Evolutionary conservation across 2,888 invertebrate genomes (phyloP).

Genomic region (Meganola albula): DNA sequence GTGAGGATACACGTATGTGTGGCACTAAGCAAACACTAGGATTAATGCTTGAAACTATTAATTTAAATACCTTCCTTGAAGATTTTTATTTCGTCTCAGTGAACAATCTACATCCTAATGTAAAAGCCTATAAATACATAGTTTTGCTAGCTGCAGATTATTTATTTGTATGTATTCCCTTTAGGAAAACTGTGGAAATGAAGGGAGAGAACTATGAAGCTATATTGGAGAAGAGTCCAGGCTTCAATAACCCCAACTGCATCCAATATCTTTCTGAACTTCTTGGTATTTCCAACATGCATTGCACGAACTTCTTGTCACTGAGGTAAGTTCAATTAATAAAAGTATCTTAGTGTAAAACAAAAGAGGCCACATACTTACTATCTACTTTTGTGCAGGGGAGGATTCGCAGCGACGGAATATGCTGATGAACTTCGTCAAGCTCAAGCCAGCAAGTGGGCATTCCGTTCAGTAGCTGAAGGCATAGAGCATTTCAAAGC

Average conservation of each 20-base stretch:
- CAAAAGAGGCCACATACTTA: not conserved
- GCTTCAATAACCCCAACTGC: slow-evolving; percentile 94
- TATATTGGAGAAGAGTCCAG: slow-evolving; percentile 88
- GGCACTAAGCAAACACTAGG: slow-evolving; percentile 55
- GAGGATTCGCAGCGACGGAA: slow-evolving; percentile 87
- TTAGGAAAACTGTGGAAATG: slow-evolving; percentile 87
- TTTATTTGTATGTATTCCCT: slow-evolving; percentile 38
- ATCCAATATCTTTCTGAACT: slow-evolving; percentile 87
- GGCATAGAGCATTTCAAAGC: slow-evolving; percentile 97
- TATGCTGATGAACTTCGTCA: slow-evolving; percentile 91
- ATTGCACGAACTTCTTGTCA: slow-evolving; percentile 83
- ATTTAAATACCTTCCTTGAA: slow-evolving; percentile 42
- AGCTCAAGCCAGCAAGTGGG: slow-evolving; percentile 95
- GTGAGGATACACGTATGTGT: slow-evolving; percentile 73
- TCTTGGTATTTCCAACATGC: slow-evolving; percentile 83
- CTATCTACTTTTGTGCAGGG: slow-evolving; percentile 69
- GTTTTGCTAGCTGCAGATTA: slow-evolving; percentile 27
- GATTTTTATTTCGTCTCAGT: slow-evolving; percentile 35
- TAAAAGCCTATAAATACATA: slow-evolving; percentile 37
- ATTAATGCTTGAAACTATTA: slow-evolving; percentile 41
- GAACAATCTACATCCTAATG: slow-evolving; percentile 43
- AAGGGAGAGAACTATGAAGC: slow-evolving; percentile 88
- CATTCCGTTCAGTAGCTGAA: slow-evolving; percentile 94
- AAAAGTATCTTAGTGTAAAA: no score
- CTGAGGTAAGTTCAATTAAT: slow-evolving; percentile 76